Conservation (phyloP, 2,113 vertebrate species). For the Muscicapa adusta region DNA sequence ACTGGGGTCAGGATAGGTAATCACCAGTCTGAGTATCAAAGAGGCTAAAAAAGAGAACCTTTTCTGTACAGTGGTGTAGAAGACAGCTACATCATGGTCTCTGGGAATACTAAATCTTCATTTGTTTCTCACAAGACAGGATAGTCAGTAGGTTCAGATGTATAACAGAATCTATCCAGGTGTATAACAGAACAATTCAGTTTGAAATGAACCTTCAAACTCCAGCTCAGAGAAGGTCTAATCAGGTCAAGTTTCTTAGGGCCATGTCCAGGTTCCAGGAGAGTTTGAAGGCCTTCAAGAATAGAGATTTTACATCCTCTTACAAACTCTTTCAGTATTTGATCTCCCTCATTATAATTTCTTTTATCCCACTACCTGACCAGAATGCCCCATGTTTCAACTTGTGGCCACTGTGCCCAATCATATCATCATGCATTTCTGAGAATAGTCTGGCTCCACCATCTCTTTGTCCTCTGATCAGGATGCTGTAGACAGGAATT, state of each 20-base stretch:
- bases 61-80: neutral
- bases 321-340: neutral
- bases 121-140: neutral
- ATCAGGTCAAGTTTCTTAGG: neutral
- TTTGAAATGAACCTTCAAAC: neutral
- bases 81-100: neutral
- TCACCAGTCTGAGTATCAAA: neutral
- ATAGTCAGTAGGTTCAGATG: neutral
- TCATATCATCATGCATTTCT: neutral
- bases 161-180: neutral
- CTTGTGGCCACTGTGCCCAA: neutral
- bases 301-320: neutral
- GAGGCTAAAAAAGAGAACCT: neutral
- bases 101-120: neutral
- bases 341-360: neutral
- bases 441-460: neutral
- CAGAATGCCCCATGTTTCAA: neutral
- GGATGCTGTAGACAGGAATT: neutral
- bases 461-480: neutral
- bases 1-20: neutral
- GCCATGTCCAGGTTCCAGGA: neutral
- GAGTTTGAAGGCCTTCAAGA: neutral
- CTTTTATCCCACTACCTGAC: neutral
- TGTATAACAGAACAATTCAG: neutral
- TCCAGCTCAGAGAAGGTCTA: neutral